Evolutionary conservation across 30 jellyfish, hydroid and myxozoan species (phyloP).

Genomic region (Hydractinia symbiolongicarpus): DNA sequence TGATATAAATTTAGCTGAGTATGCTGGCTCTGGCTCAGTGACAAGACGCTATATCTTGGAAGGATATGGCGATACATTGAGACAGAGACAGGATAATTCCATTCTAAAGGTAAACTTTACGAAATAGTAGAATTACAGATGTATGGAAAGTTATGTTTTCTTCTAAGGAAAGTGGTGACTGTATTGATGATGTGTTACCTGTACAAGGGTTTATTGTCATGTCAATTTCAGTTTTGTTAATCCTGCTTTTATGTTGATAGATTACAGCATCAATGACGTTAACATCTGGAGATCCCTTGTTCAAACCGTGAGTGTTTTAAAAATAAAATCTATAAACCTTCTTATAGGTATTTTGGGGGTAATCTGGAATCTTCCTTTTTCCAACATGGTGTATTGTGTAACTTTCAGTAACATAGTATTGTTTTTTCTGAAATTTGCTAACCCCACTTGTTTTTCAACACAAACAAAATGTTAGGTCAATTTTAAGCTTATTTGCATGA

Average conservation of each 20-base stretch:
- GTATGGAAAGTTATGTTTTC: background rate
- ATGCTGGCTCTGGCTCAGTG: constrained; percentile 91
- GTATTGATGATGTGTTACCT: too few species aligned
- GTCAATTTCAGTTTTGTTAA: background rate
- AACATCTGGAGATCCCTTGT: constrained; percentile 93
- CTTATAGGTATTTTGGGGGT: too few species aligned
- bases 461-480: background rate
- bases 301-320: constrained; percentile 66
- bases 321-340: background rate
- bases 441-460: background rate
- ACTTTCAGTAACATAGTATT: too few species aligned
- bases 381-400: too few species aligned
- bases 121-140: background rate
- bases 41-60: constrained; percentile 85
- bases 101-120: constrained; percentile 57
- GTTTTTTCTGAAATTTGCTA: background rate
- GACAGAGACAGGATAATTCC: constrained; percentile 90
- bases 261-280: constrained; percentile 55
- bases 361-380: too few species aligned
- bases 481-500: background rate
- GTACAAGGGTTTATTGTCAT: too few species aligned
- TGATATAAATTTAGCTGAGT: constrained; percentile 87
- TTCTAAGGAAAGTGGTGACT: too few species aligned
- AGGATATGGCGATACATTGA: constrained; percentile 75
- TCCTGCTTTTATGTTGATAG: background rate